Percentiles rank a stretch among this genome's conserved stretches.
These are phyloP conservation scores for Hydrotaea cyrtoneurina DNA, from an alignment of 2,888 invertebrate species.

Conservation along the genomic window DNA sequence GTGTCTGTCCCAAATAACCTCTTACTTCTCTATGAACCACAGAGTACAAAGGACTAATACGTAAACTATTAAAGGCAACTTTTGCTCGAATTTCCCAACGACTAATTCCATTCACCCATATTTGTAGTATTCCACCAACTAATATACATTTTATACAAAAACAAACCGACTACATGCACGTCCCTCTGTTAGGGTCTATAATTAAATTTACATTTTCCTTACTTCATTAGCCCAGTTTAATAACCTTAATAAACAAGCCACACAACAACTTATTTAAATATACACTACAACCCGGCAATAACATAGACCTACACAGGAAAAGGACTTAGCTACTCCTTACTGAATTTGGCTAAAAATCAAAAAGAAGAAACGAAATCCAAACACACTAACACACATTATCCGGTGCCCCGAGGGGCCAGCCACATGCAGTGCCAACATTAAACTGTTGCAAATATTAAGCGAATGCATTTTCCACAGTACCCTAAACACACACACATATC, in stretches of 20 bases:
- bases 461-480: background rate
- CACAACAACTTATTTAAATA: background rate
- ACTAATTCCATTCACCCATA: too few relatives aligned
- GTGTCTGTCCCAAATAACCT: too few relatives aligned
- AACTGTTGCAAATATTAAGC: background rate
- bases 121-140: too few relatives aligned
- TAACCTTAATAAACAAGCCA: background rate
- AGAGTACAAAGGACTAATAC: too few relatives aligned
- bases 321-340: background rate
- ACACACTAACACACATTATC: background rate
- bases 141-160: too few relatives aligned
- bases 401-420: background rate
- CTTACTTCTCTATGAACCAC: too few relatives aligned
- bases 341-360: background rate
- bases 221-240: conserved; percentile 4
- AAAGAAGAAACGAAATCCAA: background rate
- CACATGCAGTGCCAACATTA: background rate
- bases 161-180: too few relatives aligned
- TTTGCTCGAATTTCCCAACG: too few relatives aligned
- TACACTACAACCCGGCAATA: background rate
- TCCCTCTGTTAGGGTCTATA: too few relatives aligned
- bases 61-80: too few relatives aligned
- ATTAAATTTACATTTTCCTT: conserved; percentile 14
- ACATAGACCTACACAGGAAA: background rate
- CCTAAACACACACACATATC: conserved; percentile 7